Base-by-base conservation (phyloP, 2,797 vertebrate genomes). In the Sparus aurata region DNA sequence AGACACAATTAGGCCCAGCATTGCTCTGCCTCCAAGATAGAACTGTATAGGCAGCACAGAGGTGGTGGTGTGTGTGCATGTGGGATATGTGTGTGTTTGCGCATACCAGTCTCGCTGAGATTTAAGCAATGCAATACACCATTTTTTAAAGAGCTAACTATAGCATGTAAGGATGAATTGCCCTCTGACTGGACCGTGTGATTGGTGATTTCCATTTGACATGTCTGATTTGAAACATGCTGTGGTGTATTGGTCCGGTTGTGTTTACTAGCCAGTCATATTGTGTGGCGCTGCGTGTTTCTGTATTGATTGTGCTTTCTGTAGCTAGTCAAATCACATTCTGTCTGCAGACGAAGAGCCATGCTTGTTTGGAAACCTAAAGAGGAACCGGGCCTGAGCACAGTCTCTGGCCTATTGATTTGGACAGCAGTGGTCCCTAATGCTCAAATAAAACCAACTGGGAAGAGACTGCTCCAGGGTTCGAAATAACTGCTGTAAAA, bases 1-100 rank as follows among this genome's bases (percentile, higher is more conserved):
- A 94, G 94, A 94, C 89, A 95, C 93, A 95, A 95, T 96, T 95
- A 95, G 90, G 90, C 84, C 83, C 78, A 71, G 80, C 49, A 13
- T 80, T 84, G 73, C 87, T 87, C 81, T 86, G 77, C 86, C 89
- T 92, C 83, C 76, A 47, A 89, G 87, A 89, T 70, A 64, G 69
- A 83, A 61, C 65, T 67, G 64, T 78, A 84, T 43, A 73, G 85
- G 78, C 87, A 85, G 81, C 57, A 45, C 72, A 12, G 76, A 88
- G 83, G 80, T 87, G 83, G 80, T 87, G 80, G 43, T 80, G 52
- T 66, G 66, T 38, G 64, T 65, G 64, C 23, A 45, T 60, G 80
- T 71, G 65, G 22, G 11, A 13, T 43, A 18, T 41, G 12, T 61
- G 25, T 59, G 65, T 55, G 76, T 54, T 45, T 60, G 74, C 20